phyloP scores from a whole-genome alignment of 2,888 invertebrate species.

The Callyntrura sp. region DNA sequence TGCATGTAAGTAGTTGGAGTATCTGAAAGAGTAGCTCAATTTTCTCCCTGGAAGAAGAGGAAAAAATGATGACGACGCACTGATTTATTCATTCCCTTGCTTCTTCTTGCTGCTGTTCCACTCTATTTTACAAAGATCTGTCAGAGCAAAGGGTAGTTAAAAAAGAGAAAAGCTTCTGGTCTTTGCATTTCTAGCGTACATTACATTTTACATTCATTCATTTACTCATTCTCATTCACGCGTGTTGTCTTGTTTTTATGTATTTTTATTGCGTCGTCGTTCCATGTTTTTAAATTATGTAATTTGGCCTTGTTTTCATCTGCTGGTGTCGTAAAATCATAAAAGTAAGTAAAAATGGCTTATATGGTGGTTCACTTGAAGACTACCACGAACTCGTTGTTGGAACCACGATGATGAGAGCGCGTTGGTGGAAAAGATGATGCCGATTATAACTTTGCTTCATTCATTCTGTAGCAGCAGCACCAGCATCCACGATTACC shows the following conservation, averaged over 20 bases:
- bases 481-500: background rate
- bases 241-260: background rate
- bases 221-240: too few relatives aligned
- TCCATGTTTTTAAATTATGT: slow-evolving; percentile 40
- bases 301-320: slow-evolving; percentile 43
- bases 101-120: background rate
- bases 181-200: too few relatives aligned
- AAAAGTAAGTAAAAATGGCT: slow-evolving; percentile 54
- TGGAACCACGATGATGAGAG: too few relatives aligned
- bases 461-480: background rate
- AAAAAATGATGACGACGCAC: slow-evolving; percentile 23
- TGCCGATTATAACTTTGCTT: background rate
- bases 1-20: too few relatives aligned
- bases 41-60: background rate
- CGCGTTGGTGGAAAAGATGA: background rate
- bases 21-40: slow-evolving; percentile 8
- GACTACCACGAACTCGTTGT: too few relatives aligned
- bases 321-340: slow-evolving; percentile 21
- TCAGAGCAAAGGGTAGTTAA: too few relatives aligned
- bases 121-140: too few relatives aligned
- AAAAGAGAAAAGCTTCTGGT: too few relatives aligned
- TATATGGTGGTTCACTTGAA: slow-evolving; percentile 42
- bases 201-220: background rate
- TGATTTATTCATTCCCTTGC: slow-evolving; percentile 39
- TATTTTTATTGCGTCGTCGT: too few relatives aligned